Evolutionary conservation across 2,888 invertebrate species (phyloP).

Genomic region (Andrena trimmerana): DNA sequence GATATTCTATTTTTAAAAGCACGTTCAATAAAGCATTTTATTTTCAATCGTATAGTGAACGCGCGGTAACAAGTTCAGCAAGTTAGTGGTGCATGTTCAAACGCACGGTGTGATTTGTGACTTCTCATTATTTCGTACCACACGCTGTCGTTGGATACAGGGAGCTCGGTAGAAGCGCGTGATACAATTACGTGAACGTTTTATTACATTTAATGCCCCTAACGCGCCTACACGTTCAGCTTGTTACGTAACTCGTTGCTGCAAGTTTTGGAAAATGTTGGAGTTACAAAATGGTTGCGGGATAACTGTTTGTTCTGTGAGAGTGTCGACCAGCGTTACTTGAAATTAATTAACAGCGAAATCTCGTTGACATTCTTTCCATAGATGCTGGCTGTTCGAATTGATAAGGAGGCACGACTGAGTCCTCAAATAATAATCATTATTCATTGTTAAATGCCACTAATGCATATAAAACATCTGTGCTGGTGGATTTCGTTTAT

Average conservation of each 20-base stretch:
- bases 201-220: constrained; percentile 4
- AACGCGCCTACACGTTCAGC: background rate
- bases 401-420: background rate
- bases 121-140: constrained; percentile 30
- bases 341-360: constrained; percentile 9
- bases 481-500: too few relatives aligned
- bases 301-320: background rate
- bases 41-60: background rate
- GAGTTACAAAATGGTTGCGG: background rate
- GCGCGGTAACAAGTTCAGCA: background rate
- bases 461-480: too few relatives aligned
- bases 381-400: background rate
- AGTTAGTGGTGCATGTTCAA: background rate
- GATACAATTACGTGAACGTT: constrained; percentile 14
- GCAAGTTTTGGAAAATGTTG: constrained; percentile 19
- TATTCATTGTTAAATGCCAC: background rate
- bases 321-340: background rate
- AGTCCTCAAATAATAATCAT: background rate
- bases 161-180: background rate
- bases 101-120: constrained; percentile 12
- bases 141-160: background rate
- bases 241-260: constrained; percentile 24
- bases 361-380: background rate
- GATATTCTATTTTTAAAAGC: background rate
- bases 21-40: background rate